Conservation (phyloP, 1,140 invertebrate species). For the Schlechtendalia chinensis region DNA sequence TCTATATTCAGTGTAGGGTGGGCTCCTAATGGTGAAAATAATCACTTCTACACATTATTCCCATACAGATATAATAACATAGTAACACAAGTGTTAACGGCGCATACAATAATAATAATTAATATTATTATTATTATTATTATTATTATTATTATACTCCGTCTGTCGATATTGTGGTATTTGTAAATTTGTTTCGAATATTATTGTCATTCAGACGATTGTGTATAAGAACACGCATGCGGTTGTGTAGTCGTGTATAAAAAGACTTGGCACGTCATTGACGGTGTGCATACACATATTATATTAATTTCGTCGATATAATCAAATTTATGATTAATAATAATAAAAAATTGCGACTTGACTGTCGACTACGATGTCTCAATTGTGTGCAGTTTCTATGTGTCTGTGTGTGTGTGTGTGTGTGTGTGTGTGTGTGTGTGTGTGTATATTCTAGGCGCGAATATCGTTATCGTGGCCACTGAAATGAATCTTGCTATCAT, state of each 20-base stretch:
- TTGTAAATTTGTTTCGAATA: slow-evolving; percentile 12
- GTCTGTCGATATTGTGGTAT: slow-evolving; percentile 1
- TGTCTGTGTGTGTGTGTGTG: neutral
- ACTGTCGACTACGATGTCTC: neutral
- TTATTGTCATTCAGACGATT: neutral
- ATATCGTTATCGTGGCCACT: slow-evolving; percentile 9
- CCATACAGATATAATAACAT: neutral
- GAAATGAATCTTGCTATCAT: slow-evolving; percentile 10
- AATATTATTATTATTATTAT: no score
- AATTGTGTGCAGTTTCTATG: no score
- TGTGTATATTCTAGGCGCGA: neutral
- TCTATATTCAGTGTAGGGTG: neutral
- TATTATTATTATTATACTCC: no score
- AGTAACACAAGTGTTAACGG: neutral
- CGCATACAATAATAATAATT: neutral
- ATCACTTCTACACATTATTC: neutral
- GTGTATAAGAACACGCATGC: no score
- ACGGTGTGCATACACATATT: no score
- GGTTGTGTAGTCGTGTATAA: neutral
- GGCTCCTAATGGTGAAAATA: slow-evolving; percentile 3
- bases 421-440: slow-evolving; percentile 5
- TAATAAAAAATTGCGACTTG: slow-evolving; percentile 18
- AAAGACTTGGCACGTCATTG: neutral
- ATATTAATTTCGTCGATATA: slow-evolving; percentile 12
- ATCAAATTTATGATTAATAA: slow-evolving; percentile 9